These are phyloP conservation scores for Petrophora chlorosata DNA, from an alignment of 2,888 invertebrate species.

Conservation along the genomic window DNA sequence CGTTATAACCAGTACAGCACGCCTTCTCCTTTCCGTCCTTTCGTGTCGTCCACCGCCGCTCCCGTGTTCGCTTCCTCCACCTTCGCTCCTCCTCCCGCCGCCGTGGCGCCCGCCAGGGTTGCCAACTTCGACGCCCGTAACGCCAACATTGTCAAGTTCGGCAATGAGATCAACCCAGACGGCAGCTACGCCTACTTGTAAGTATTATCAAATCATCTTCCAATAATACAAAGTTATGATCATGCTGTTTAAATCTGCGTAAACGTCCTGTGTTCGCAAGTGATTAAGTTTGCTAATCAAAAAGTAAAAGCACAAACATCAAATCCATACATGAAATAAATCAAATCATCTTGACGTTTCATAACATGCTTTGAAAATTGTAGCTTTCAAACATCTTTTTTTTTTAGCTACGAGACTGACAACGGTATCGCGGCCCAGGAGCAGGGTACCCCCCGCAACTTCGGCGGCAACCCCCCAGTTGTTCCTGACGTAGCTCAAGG, in stretches of 20 bases:
- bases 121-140: conserved; percentile 42
- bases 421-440: conserved; percentile 86
- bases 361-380: no score
- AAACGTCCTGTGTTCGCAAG: no score
- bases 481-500: conserved; percentile 75
- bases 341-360: no score
- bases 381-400: not conserved
- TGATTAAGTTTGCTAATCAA: no score
- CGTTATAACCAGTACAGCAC: conserved; percentile 19
- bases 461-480: conserved; percentile 67
- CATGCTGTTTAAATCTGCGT: no score
- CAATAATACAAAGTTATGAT: not conserved
- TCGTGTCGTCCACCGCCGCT: conserved; percentile 19
- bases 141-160: conserved; percentile 61
- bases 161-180: conserved; percentile 76
- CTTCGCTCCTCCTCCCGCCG: conserved; percentile 3
- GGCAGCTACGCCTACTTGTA: conserved; percentile 82
- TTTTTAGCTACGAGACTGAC: conserved; percentile 82
- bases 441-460: conserved; percentile 77
- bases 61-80: conserved; percentile 15
- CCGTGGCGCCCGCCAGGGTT: conserved; percentile 26
- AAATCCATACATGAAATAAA: no score
- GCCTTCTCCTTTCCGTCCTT: conserved; percentile 26
- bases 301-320: no score
- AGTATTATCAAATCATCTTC: conserved; percentile 41